Evolutionary conservation across 2,888 invertebrate genomes (phyloP).

Genomic region (Odontocolon sp.): DNA sequence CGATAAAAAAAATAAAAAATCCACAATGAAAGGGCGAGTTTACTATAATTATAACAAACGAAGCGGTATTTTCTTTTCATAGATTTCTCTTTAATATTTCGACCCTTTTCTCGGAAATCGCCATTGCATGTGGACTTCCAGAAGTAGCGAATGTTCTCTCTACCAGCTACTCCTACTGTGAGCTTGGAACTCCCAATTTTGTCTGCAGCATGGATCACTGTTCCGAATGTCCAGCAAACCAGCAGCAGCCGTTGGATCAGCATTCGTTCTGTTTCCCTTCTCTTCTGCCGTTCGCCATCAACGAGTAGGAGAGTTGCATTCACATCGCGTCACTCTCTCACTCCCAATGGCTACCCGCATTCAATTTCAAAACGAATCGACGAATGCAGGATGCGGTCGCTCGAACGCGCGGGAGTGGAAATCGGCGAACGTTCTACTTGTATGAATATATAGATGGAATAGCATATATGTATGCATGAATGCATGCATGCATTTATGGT

Average conservation of each 20-base stretch:
- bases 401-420: slow-evolving; percentile 33
- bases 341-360: slow-evolving; percentile 51
- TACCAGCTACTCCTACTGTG: slow-evolving; percentile 13
- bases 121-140: slow-evolving; percentile 7
- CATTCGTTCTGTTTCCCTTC: slow-evolving; percentile 32
- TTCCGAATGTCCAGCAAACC: neutral
- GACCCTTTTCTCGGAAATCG: slow-evolving; percentile 21
- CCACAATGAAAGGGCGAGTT: too few species aligned
- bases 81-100: neutral
- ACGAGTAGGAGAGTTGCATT: slow-evolving; percentile 39
- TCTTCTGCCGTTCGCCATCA: slow-evolving; percentile 26
- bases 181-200: slow-evolving; percentile 17
- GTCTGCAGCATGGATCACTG: slow-evolving; percentile 20
- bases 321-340: slow-evolving; percentile 52
- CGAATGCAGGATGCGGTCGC: slow-evolving; percentile 54
- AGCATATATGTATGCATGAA: slow-evolving; percentile 36
- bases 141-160: neutral
- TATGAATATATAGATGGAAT: slow-evolving; percentile 1
- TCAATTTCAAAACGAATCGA: slow-evolving; percentile 59
- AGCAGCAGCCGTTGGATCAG: neutral
- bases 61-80: neutral
- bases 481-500: slow-evolving; percentile 49
- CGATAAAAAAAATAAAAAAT: too few species aligned
- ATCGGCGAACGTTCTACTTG: slow-evolving; percentile 43
- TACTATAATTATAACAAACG: neutral